A percentile compares a stretch with the other conserved stretches of the same genome.
phyloP scores from a whole-genome alignment of 92 coral and sea anemone genomes.

The Porites divaricata region DNA sequence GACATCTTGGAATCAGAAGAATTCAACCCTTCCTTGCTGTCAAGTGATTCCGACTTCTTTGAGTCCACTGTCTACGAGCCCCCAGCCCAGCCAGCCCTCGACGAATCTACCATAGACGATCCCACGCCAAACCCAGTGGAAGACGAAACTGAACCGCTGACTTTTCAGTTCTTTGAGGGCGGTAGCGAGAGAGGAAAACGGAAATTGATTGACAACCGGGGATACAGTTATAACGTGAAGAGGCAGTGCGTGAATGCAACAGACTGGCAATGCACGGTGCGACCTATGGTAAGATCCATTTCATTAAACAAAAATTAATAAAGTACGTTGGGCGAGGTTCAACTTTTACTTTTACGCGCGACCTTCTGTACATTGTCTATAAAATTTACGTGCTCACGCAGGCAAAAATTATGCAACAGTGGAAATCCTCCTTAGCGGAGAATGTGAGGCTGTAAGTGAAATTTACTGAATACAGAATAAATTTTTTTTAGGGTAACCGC shows the following conservation, averaged over 20 bases:
- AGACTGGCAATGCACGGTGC: conserved; percentile 9
- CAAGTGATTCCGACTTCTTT: not conserved
- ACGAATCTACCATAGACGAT: conserved; percentile 1
- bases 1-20: conserved; percentile 13
- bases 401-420: too few species aligned
- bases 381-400: too few species aligned
- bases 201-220: conserved; percentile 18
- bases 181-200: conserved; percentile 26
- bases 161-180: conserved; percentile 10
- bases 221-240: conserved; percentile 13
- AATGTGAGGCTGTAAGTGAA: too few species aligned
- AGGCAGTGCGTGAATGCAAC: conserved; percentile 4
- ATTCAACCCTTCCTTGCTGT: not conserved
- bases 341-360: too few species aligned
- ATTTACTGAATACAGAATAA: too few species aligned
- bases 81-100: not conserved
- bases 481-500: too few species aligned
- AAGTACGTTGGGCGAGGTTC: too few species aligned
- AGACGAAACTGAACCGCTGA: not conserved
- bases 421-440: too few species aligned
- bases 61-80: conserved; percentile 10
- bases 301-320: too few species aligned
- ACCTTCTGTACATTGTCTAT: too few species aligned
- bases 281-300: not conserved
- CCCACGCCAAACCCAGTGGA: conserved; percentile 9